Percentiles rank a stretch among this genome's conserved stretches.
phyloP scores from a whole-genome alignment of 2,113 vertebrate species.

The Recurvirostra avosetta region DNA sequence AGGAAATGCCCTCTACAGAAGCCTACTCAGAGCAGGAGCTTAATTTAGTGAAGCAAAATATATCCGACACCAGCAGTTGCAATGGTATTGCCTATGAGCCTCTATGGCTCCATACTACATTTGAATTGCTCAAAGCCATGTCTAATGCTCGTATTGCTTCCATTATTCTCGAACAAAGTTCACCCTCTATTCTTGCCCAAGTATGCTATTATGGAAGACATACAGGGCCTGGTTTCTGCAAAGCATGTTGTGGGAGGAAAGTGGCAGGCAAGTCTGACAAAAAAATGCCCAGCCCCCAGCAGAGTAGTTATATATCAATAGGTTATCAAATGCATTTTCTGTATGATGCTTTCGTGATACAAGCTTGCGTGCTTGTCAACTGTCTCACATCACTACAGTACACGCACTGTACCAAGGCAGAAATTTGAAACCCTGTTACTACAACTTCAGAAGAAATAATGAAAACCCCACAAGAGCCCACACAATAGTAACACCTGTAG shows the following conservation, averaged over 20 bases:
- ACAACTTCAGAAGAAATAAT: background rate
- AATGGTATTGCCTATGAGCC: background rate
- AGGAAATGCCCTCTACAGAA: background rate
- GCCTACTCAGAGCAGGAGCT: background rate
- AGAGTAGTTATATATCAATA: background rate
- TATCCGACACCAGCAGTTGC: background rate
- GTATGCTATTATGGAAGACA: background rate
- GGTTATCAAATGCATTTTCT: background rate
- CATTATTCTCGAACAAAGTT: background rate
- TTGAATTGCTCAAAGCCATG: background rate
- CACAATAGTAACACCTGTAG: background rate
- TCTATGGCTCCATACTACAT: too few relatives aligned
- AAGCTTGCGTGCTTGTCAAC: background rate
- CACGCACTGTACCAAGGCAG: background rate
- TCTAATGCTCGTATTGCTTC: background rate
- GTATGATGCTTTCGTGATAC: too few relatives aligned
- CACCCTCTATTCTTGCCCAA: background rate
- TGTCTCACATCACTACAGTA: background rate
- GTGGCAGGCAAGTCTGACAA: background rate
- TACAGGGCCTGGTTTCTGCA: background rate
- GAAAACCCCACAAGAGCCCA: too few relatives aligned
- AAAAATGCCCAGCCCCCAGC: background rate
- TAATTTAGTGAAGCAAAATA: background rate
- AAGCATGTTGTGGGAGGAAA: background rate
- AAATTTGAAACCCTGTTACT: background rate